Percentiles rank a stretch among this genome's conserved stretches.
These are phyloP conservation scores for Drosophila vallismaia DNA, from an alignment of 2,888 invertebrate genomes.

Conservation along the genomic window DNA sequence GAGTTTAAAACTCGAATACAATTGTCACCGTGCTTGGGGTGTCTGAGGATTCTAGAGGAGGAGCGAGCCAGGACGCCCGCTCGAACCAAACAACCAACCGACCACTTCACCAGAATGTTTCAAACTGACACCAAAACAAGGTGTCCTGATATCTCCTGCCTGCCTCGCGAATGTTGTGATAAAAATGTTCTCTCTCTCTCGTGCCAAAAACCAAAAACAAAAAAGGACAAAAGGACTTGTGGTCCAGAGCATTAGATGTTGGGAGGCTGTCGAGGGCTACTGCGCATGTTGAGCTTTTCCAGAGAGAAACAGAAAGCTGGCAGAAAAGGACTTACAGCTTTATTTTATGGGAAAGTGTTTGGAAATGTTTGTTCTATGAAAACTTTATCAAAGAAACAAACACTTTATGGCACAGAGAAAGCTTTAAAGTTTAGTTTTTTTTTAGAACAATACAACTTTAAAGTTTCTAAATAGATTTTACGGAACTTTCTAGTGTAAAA, in stretches of 20 bases:
- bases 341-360: slow-evolving; percentile 1
- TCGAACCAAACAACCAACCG: slow-evolving; percentile 59
- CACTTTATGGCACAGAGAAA: no score
- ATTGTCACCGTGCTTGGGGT: slow-evolving; percentile 10
- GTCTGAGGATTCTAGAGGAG: slow-evolving; percentile 17
- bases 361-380: no score
- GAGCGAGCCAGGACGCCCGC: slow-evolving; percentile 59
- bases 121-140: slow-evolving; percentile 75
- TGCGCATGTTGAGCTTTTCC: slow-evolving; percentile 28
- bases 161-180: slow-evolving; percentile 70
- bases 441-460: no score
- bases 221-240: slow-evolving; percentile 37
- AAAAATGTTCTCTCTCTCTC: slow-evolving; percentile 41
- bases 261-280: slow-evolving; percentile 15
- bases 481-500: neutral
- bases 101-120: slow-evolving; percentile 73
- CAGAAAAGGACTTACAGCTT: neutral
- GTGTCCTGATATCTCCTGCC: slow-evolving; percentile 30
- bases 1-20: slow-evolving; percentile 16
- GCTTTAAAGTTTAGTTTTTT: neutral
- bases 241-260: slow-evolving; percentile 26
- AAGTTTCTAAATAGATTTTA: no score
- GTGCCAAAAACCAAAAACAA: slow-evolving; percentile 6
- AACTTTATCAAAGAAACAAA: no score
- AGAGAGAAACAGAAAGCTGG: neutral